Conservation (phyloP, 2,888 invertebrate genomes). For the Vannuccia rotundouncinata region DNA sequence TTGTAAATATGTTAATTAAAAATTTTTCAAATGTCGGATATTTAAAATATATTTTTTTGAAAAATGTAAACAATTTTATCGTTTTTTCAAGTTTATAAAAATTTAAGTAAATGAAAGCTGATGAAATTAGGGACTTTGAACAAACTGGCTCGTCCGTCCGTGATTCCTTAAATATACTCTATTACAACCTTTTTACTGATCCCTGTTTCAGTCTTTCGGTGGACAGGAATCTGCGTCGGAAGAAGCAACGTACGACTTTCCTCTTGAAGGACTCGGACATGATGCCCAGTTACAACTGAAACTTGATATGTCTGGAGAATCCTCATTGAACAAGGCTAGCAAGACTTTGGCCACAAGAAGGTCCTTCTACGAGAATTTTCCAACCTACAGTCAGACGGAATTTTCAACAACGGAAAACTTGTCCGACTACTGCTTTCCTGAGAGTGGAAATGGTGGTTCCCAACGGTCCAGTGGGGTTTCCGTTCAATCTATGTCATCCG, state of each 20-base stretch:
- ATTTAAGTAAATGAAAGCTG: too few species aligned
- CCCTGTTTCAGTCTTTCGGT: background rate
- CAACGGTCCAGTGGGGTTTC: background rate
- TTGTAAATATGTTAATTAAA: too few species aligned
- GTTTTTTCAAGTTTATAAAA: too few species aligned
- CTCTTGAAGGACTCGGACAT: background rate
- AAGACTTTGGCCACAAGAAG: background rate
- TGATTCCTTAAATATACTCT: too few species aligned
- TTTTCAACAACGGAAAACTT: background rate
- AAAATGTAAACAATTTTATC: too few species aligned
- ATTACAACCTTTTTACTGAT: too few species aligned
- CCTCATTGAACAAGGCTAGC: background rate
- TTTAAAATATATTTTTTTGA: too few species aligned
- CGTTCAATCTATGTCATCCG: background rate
- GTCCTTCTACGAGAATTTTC: conserved; percentile 11
- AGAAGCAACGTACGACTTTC: background rate
- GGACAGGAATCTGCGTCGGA: background rate
- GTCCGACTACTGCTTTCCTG: background rate
- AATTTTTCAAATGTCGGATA: too few species aligned
- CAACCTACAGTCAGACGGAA: background rate
- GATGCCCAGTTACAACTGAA: background rate
- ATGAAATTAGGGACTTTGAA: too few species aligned
- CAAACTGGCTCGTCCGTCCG: too few species aligned
- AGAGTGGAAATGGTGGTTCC: background rate
- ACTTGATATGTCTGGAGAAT: background rate